Conservation (phyloP, 2,888 invertebrate genomes). For the Idaea aversata region DNA sequence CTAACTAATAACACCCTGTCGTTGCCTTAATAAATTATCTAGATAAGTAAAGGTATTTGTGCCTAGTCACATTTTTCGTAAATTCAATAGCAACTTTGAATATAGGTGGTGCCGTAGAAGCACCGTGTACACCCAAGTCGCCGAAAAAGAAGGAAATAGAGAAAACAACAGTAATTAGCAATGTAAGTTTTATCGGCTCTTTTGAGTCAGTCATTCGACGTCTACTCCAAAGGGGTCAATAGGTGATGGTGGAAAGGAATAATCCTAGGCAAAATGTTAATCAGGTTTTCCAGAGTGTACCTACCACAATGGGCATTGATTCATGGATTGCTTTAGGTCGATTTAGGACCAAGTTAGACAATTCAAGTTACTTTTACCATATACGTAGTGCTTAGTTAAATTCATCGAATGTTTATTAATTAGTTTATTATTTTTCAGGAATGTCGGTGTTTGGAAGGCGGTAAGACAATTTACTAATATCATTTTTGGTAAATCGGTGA, state of each 20-base stretch:
- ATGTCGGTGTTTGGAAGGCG: slow-evolving; percentile 58
- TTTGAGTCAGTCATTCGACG: not conserved
- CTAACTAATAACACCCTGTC: too few relatives aligned
- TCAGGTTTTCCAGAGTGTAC: too few relatives aligned
- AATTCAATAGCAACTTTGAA: slow-evolving; percentile 3
- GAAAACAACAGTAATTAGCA: slow-evolving; percentile 7
- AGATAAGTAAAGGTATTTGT: too few relatives aligned
- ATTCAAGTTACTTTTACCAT: too few relatives aligned
- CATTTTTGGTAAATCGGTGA: not conserved
- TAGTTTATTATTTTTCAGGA: slow-evolving; percentile 41
- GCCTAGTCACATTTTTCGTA: not conserved
- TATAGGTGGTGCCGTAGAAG: slow-evolving; percentile 50
- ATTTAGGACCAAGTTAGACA: too few relatives aligned
- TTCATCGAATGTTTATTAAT: not conserved
- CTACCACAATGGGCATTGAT: too few relatives aligned
- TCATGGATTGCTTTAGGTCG: too few relatives aligned
- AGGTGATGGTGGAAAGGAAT: too few relatives aligned
- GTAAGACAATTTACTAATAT: slow-evolving; percentile 28
- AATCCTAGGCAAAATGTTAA: too few relatives aligned
- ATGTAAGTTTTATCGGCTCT: slow-evolving; percentile 1
- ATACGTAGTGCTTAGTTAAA: too few relatives aligned
- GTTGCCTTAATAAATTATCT: too few relatives aligned
- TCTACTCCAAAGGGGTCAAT: not conserved
- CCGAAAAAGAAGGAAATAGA: slow-evolving; percentile 36
- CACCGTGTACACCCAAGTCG: slow-evolving; percentile 42